Evolutionary conservation across 92 coral and sea anemone species (phyloP), one percentile per base, ranked within the genome.

Genomic region (Virgularia gustaviana): DNA sequence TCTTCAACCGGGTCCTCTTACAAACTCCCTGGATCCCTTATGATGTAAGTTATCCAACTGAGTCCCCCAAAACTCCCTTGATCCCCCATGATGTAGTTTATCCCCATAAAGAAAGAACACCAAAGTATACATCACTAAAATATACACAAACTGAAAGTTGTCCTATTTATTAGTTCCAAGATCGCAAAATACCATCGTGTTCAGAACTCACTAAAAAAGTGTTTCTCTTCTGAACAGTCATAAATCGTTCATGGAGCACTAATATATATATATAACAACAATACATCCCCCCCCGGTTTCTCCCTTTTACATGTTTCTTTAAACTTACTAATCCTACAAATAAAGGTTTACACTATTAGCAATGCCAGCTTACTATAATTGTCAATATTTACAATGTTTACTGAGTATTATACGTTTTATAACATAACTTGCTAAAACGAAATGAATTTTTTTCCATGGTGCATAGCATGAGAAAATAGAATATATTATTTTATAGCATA

Each of bases 161-260:
- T 35, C 34, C 6, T 60, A 60, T 60, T 33, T 60, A 33, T 60
- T 60, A 8, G 28, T 68, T 29, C 28, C 44, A 30, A 30, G 27
- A 32, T 13, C 39, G 54, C 30, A 49, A 45, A 15, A 28, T 31
- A 42, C 5, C 75, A 68, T 68, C 75, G 36, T 68, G 75, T 30
- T 47, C 75, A 68, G 61, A 49, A 7, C 32, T 34, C 75, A 54
- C 75, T 24, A 36, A 27, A 29, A 68, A 12, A 31, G 36, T 35
- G 59, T 53, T 68, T 49, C 37, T 2, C n/a, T 2, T 49, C 75
- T 49, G 61, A 47, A 49, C 75, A 68, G 54, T 68, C 75, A 68
- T 68, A 68, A 35, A 35, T 37, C 58, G 31, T 22, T 4, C 18
- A 25, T 42, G 33, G 31, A 10, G 22, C 37, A 0, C 1, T n/a